phyloP scores from a whole-genome alignment of 1,140 invertebrate species.

The Cecropterus lyciades region DNA sequence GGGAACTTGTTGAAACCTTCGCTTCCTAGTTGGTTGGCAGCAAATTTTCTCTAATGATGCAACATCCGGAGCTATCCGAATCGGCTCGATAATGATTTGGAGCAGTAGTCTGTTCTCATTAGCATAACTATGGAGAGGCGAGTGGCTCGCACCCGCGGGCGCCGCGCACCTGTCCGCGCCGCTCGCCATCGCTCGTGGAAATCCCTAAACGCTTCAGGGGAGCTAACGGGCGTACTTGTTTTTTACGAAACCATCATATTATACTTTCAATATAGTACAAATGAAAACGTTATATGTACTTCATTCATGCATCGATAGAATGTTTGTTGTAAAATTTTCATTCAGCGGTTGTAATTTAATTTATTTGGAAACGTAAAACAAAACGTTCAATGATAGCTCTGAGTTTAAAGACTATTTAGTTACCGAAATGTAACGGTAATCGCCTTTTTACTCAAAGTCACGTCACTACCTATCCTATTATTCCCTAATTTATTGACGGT shows the following conservation, averaged over 20 bases:
- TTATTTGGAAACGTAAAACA: no score
- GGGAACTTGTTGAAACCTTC: not conserved
- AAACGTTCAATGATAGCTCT: no score
- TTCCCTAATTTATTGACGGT: slow-evolving; percentile 41
- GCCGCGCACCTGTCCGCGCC: not conserved
- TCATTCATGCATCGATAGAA: not conserved
- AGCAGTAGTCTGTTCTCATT: slow-evolving; percentile 25
- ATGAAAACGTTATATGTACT: not conserved
- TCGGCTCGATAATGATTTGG: slow-evolving; percentile 11
- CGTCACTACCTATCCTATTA: slow-evolving; percentile 7
- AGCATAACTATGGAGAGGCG: slow-evolving; percentile 12
- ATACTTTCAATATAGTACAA: not conserved
- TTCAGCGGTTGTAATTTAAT: no score
- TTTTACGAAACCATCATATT: not conserved
- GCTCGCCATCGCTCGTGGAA: slow-evolving; percentile 1
- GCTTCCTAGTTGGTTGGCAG: slow-evolving; percentile 1
- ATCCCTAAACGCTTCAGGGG: slow-evolving; percentile 19
- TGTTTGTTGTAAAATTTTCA: not conserved
- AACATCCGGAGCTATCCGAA: slow-evolving; percentile 17
- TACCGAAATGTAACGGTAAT: slow-evolving; percentile 5
- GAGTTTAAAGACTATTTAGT: no score
- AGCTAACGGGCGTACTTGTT: not conserved
- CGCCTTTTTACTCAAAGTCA: not conserved
- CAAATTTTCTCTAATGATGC: slow-evolving; percentile 26
- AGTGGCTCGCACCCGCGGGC: slow-evolving; percentile 3